phyloP scores from a whole-genome alignment of 2,113 vertebrate species.

The Amia ocellicauda region DNA sequence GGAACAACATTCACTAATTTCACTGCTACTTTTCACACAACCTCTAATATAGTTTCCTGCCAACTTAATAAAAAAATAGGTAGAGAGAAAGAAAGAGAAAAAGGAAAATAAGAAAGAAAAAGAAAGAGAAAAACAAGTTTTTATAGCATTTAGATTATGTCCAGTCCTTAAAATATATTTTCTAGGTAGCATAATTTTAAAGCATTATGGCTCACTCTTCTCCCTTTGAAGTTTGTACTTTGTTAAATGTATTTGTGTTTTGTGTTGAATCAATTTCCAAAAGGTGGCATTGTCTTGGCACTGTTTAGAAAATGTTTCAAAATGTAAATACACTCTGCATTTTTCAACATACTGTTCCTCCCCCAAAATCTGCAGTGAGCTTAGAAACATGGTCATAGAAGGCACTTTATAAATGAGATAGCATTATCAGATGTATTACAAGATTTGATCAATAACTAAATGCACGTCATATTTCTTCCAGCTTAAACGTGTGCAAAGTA shows the following conservation, averaged over 20 bases:
- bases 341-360: conserved; percentile 2
- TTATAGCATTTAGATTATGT: too few species aligned
- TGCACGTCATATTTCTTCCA: not conserved
- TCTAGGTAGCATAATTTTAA: too few species aligned
- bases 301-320: conserved; percentile 11
- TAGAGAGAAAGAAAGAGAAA: too few species aligned
- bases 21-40: too few species aligned
- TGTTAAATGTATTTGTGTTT: conserved; percentile 11
- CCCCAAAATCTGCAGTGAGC: not conserved
- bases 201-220: conserved; percentile 12
- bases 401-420: not conserved
- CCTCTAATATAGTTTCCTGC: too few species aligned
- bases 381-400: not conserved
- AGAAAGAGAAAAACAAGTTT: too few species aligned
- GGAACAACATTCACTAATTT: too few species aligned
- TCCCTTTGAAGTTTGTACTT: conserved; percentile 9
- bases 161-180: conserved; percentile 7
- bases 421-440: not conserved
- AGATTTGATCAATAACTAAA: not conserved
- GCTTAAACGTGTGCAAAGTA: too few species aligned
- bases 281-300: too few species aligned
- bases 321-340: conserved; percentile 1
- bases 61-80: too few species aligned
- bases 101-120: too few species aligned
- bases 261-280: not conserved